Evolutionary conservation across 1,140 invertebrate genomes (phyloP).

Genomic region (Akabosia matsudoensis): DNA sequence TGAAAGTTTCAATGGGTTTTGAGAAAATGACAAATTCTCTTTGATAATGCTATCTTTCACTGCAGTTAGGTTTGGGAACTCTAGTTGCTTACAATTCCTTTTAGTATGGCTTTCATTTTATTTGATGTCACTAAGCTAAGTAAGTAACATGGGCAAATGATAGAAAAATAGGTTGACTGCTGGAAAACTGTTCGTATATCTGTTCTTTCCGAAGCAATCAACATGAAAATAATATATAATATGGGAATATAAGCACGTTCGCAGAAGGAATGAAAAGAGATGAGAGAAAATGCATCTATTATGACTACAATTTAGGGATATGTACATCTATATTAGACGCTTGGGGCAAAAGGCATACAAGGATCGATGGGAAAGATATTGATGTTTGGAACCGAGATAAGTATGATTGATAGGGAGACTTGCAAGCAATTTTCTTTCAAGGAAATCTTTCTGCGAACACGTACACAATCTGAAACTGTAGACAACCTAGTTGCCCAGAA

Average conservation of each 20-base stretch:
- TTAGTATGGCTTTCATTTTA: background rate
- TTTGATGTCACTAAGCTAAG: no score
- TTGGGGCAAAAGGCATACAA: conserved; percentile 12
- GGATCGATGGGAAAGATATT: conserved; percentile 32
- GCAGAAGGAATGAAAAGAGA: background rate
- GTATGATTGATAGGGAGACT: conserved; percentile 38
- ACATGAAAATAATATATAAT: background rate
- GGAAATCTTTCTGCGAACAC: background rate
- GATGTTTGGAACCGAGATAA: conserved; percentile 35
- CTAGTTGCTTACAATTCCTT: no score
- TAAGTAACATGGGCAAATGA: no score
- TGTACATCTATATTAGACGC: background rate
- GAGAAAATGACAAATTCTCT: no score
- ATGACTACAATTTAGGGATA: background rate
- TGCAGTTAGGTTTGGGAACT: no score
- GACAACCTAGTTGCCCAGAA: no score
- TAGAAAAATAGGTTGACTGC: background rate
- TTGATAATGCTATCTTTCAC: no score
- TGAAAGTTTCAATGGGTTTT: background rate
- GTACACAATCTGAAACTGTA: background rate
- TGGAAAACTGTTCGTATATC: background rate
- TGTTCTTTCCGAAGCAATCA: background rate
- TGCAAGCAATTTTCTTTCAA: background rate
- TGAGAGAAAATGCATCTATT: conserved; percentile 5
- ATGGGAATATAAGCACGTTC: background rate